Base-by-base conservation (phyloP, 2,113 vertebrate genomes). In the Malurus elegans region DNA sequence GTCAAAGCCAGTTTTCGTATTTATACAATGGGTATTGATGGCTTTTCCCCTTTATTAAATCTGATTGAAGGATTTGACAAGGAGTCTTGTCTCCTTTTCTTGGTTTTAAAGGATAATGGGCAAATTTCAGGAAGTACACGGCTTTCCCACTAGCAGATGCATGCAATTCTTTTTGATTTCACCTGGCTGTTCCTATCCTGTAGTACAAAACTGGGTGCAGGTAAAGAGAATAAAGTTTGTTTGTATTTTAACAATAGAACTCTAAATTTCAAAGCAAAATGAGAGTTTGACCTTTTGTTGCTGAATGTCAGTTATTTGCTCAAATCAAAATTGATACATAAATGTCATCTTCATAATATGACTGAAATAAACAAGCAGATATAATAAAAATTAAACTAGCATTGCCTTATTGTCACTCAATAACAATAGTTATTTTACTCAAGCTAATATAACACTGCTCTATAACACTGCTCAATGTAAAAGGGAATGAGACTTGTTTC, bases 231-330 rank as follows among this genome's bases (percentile, higher is more conserved):
- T 6, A 69, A 80, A 58, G 19, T 82, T 83, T 70, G 8, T 21
- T 72, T 28, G 5, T 38, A 48, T 79, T 87, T 50, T 44, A 90
- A 54, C 32, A 74, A 53, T 0, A 67, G 50, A 75, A 72, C 47
- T 67, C 78, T 53, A 65, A 67, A 75, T 51, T 67, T 82, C 74
- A 67, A 92, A 84, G 25, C 15, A 78, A 88, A 94, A 85, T 67
- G 76, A 61, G 88, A 88, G 18, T 65, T 18, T 87, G 81, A 74
- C 58, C 45, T 87, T 88, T 86, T 65, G 40, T 31, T 54, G 44
- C n/a, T 96, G 75, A 94, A 92, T 93, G 62, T 79, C 78, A 57
- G 88, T 85, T 71, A 88, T 82, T 92, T 92, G 29, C 60, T 65
- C 44, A 87, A 91, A 84, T 79, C 65, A 89, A 86, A 93, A 50